A percentile compares a stretch with the other conserved stretches of the same genome.
These are phyloP conservation scores for Neelides sp. DNA, from an alignment of 1,140 invertebrate genomes.

Conservation along the genomic window DNA sequence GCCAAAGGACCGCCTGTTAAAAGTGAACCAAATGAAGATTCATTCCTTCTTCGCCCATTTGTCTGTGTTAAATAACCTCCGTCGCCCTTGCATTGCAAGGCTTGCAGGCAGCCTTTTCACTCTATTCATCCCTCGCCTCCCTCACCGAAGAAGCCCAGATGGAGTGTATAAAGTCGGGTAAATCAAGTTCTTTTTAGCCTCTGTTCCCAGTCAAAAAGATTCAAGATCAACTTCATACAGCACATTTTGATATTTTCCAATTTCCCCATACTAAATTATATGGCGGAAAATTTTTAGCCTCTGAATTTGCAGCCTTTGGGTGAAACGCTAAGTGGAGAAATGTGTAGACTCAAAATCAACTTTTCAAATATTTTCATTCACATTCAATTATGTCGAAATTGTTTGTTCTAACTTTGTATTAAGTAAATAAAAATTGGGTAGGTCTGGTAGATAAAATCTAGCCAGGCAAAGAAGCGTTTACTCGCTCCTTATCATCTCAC, in stretches of 20 bases:
- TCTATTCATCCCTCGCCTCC: slow-evolving; percentile 53
- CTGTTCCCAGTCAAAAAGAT: slow-evolving; percentile 61
- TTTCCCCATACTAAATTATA: slow-evolving; percentile 77
- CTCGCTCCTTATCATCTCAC: no score
- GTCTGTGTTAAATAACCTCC: not conserved
- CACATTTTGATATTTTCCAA: slow-evolving; percentile 79
- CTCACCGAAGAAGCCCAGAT: slow-evolving; percentile 77
- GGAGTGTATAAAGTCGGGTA: slow-evolving; percentile 68
- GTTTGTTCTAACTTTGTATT: no score
- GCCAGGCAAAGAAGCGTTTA: no score
- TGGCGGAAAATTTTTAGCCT: slow-evolving; percentile 71
- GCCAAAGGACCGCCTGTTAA: slow-evolving; percentile 68
- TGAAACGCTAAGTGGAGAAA: slow-evolving; percentile 75
- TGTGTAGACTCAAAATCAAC: slow-evolving; percentile 56
- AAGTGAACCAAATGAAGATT: not conserved
- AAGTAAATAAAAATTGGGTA: no score
- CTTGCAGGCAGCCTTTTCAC: no score
- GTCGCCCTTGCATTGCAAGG: slow-evolving; percentile 38
- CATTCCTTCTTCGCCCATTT: no score
- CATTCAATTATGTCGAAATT: no score
- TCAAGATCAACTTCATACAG: slow-evolving; percentile 76
- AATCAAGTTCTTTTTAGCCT: slow-evolving; percentile 66
- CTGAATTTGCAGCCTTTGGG: slow-evolving; percentile 63
- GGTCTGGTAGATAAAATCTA: no score
- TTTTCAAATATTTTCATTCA: not conserved